Percentiles rank a stretch among this genome's conserved stretches.
phyloP scores from a whole-genome alignment of 2,797 vertebrate genomes.

The Rhinella marina region DNA sequence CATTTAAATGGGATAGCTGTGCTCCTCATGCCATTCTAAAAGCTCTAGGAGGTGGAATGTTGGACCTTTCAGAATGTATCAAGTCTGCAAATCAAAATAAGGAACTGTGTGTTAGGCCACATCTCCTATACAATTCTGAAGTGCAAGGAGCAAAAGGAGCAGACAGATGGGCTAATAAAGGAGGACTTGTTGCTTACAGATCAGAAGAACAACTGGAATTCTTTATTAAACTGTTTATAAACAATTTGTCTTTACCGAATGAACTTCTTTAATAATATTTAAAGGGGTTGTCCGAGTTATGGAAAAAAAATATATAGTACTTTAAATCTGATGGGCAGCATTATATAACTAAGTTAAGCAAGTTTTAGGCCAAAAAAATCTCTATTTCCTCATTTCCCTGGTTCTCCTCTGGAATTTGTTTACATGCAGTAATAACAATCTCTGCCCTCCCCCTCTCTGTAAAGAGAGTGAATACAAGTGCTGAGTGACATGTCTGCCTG shows the following conservation, averaged over 20 bases:
- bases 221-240: constrained; percentile 65
- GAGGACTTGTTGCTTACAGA: constrained; percentile 84
- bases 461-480: no score
- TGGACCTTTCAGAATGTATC: constrained; percentile 76
- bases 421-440: no score
- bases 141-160: constrained; percentile 73
- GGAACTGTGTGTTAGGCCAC: constrained; percentile 61
- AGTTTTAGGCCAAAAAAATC: no score
- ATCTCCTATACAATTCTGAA: constrained; percentile 82
- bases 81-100: constrained; percentile 52
- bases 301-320: no score
- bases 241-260: constrained; percentile 43
- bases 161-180: constrained; percentile 84
- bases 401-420: no score
- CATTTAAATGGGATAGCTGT: constrained; percentile 90
- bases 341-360: no score
- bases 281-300: no score
- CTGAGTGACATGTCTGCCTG: no score
- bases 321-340: no score
- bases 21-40: constrained; percentile 84
- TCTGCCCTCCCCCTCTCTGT: no score
- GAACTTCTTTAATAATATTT: constrained; percentile 32
- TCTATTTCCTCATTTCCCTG: no score
- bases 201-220: constrained; percentile 66
- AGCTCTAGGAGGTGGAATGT: constrained; percentile 84